Evolutionary conservation across 1,140 invertebrate genomes (phyloP).

Genomic region (Dolichoris vasculosae): DNA sequence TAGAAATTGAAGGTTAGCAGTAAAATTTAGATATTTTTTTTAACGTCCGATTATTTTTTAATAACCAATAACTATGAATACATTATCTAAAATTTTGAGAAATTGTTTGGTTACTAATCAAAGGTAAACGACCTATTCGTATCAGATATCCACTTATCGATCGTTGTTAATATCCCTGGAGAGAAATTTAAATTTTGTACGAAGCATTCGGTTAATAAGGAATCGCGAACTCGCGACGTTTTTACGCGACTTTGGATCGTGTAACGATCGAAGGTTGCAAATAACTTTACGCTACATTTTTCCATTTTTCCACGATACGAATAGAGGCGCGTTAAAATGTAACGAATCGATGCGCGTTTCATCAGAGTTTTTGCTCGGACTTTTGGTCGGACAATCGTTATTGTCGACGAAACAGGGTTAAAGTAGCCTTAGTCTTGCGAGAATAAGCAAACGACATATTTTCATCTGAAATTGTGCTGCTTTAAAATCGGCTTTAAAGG

Average conservation of each 20-base stretch:
- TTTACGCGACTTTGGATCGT: too few relatives aligned
- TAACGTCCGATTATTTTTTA: neutral
- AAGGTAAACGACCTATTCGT: neutral
- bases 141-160: neutral
- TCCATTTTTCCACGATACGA: too few relatives aligned
- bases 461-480: conserved; percentile 65
- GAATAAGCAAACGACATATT: conserved; percentile 41
- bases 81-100: neutral
- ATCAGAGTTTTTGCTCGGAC: conserved; percentile 31
- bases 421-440: conserved; percentile 34
- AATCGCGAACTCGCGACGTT: too few relatives aligned
- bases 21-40: too few relatives aligned
- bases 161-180: neutral
- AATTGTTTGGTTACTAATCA: neutral
- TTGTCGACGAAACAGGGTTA: conserved; percentile 3
- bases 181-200: neutral
- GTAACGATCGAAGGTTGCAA: too few relatives aligned
- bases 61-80: neutral
- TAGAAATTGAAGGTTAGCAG: too few relatives aligned
- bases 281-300: too few relatives aligned
- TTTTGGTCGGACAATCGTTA: neutral
- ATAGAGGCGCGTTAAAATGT: too few relatives aligned
- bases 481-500: conserved; percentile 72
- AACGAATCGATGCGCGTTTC: too few relatives aligned
- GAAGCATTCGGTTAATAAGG: neutral